A percentile compares a stretch with the other conserved stretches of the same genome.
phyloP scores from a whole-genome alignment of 2,888 invertebrate species.

The Meandrusa payeni region DNA sequence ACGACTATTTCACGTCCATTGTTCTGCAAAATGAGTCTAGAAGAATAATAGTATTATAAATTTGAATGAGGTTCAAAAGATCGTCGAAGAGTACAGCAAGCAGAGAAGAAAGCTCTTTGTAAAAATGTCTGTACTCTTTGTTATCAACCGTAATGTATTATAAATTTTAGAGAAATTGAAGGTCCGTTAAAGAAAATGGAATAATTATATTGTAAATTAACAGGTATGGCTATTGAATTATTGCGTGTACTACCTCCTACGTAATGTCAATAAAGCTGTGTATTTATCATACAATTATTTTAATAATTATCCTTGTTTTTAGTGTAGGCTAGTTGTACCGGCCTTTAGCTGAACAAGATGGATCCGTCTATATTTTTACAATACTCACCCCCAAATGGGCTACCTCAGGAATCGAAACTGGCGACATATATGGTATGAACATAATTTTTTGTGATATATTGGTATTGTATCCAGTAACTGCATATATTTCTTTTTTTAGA shows the following conservation, averaged over 20 bases:
- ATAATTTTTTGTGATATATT: slow-evolving; percentile 4
- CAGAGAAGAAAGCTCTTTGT: slow-evolving; percentile 34
- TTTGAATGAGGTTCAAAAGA: slow-evolving; percentile 13
- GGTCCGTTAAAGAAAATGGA: slow-evolving; percentile 37
- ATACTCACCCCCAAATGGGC: slow-evolving; percentile 85
- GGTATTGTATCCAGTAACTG: not conserved
- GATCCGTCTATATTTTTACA: slow-evolving; percentile 86
- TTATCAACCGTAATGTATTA: slow-evolving; percentile 39
- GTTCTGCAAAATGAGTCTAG: slow-evolving; percentile 32
- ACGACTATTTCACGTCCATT: slow-evolving; percentile 24
- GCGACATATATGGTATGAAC: slow-evolving; percentile 89
- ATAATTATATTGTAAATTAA: slow-evolving; percentile 35
- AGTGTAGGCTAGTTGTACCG: slow-evolving; percentile 42
- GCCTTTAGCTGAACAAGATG: slow-evolving; percentile 74
- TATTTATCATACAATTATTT: too few species aligned
- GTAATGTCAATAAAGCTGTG: slow-evolving; percentile 15
- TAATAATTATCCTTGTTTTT: not conserved
- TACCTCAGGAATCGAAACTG: slow-evolving; percentile 92
- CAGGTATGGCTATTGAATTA: slow-evolving; percentile 28
- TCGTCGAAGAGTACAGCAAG: slow-evolving; percentile 26
- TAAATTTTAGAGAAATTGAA: slow-evolving; percentile 30
- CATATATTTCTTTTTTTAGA: slow-evolving; percentile 45
- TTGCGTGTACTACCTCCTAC: slow-evolving; percentile 27
- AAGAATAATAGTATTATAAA: not conserved
- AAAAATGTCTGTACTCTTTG: slow-evolving; percentile 34